Percentiles rank a stretch among this genome's conserved stretches.
These are phyloP conservation scores for Stenolophus ochropezus DNA, from an alignment of 2,888 invertebrate species.

Conservation along the genomic window DNA sequence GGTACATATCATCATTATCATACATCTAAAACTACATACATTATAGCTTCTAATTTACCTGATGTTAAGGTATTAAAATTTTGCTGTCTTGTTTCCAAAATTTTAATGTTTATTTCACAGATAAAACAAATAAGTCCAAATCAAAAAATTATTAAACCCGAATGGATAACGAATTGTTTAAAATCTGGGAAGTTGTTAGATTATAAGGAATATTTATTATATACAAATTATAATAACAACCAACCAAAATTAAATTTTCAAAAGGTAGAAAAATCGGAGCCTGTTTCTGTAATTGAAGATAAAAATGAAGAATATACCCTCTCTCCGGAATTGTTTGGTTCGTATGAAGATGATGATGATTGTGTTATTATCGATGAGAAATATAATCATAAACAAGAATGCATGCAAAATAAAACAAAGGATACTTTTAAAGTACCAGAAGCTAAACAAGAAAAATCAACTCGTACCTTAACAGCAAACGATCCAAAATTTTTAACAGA, in stretches of 20 bases:
- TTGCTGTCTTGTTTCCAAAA: neutral
- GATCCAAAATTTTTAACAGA: constrained; percentile 92
- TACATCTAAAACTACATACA: constrained; percentile 80
- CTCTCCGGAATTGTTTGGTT: constrained; percentile 55
- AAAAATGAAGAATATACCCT: constrained; percentile 1
- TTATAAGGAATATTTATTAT: constrained; percentile 84
- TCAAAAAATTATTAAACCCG: constrained; percentile 86
- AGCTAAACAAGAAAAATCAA: constrained; percentile 15
- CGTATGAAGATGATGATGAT: constrained; percentile 37
- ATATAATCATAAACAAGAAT: neutral
- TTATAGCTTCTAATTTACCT: constrained; percentile 94
- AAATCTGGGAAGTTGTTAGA: constrained; percentile 81
- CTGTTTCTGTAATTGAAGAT: neutral
- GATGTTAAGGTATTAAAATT: constrained; percentile 83
- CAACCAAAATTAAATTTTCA: constrained; percentile 77
- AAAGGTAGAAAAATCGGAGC: constrained; percentile 63
- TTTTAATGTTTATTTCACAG: too few relatives aligned
- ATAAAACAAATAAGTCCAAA: constrained; percentile 78
- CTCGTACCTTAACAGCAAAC: constrained; percentile 77
- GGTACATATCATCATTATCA: constrained; percentile 93
- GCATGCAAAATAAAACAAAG: neutral
- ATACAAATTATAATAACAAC: constrained; percentile 78
- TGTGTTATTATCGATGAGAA: neutral
- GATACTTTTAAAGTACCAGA: neutral
- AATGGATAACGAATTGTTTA: constrained; percentile 94